Evolutionary conservation across 2,888 invertebrate species (phyloP).

Genomic region (Trichogramma evanescens): DNA sequence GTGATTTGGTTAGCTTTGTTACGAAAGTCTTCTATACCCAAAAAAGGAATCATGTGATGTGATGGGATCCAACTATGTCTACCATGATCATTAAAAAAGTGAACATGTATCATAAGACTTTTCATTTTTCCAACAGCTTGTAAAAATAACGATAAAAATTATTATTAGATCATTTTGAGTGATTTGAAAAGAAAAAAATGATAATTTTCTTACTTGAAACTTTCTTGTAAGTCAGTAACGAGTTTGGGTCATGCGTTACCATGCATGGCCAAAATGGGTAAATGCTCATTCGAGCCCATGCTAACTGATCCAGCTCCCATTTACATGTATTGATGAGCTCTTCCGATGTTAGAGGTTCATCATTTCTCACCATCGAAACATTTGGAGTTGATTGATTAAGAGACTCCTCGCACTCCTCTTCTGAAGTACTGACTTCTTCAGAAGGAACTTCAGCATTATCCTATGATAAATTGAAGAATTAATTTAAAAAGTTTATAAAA

Average conservation of each 20-base stretch:
- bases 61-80: constrained; percentile 23
- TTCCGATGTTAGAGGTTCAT: constrained; percentile 8
- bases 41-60: constrained; percentile 23
- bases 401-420: background rate
- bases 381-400: background rate
- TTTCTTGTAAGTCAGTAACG: constrained; percentile 18
- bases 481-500: background rate
- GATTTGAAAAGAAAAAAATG: background rate
- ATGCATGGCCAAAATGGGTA: constrained; percentile 25
- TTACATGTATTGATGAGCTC: constrained; percentile 10
- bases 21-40: constrained; percentile 22
- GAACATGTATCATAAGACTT: constrained; percentile 22
- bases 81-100: constrained; percentile 23
- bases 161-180: background rate
- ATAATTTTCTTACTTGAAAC: constrained; percentile 17
- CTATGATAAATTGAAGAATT: background rate
- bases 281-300: constrained; percentile 25
- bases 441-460: background rate
- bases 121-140: constrained; percentile 20
- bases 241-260: constrained; percentile 21
- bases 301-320: constrained; percentile 20
- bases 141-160: background rate
- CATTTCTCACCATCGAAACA: background rate
- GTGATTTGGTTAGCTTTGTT: constrained; percentile 17
- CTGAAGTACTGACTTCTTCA: background rate